phyloP scores from a whole-genome alignment of 2,797 vertebrate genomes.

The Notolabrus celidotus region DNA sequence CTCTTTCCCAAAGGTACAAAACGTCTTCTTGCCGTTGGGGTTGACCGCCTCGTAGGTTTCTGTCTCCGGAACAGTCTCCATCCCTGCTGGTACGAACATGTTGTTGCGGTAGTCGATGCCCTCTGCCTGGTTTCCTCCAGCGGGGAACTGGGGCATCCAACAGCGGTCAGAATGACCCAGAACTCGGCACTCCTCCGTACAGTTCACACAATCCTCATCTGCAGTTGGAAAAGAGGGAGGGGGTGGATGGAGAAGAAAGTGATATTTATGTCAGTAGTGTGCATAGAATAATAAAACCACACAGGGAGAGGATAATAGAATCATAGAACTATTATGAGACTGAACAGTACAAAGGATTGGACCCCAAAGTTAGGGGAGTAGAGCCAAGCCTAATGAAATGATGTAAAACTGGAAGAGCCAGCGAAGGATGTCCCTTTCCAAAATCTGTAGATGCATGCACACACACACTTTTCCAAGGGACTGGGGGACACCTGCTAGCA shows the following conservation, averaged over 20 bases:
- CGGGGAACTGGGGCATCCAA: conserved; percentile 99
- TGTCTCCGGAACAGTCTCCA: conserved; percentile 93
- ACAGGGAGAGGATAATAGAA: conserved; percentile 33
- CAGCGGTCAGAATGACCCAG: conserved; percentile 99
- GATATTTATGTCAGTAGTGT: conserved; percentile 37
- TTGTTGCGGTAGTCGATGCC: conserved; percentile 99
- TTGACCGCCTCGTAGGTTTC: conserved; percentile 97
- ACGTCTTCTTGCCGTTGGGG: conserved; percentile 98
- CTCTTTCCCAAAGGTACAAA: conserved; percentile 99
- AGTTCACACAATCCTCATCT: conserved; percentile 99
- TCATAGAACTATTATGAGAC: conserved; percentile 44
- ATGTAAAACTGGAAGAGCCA: conserved; percentile 32
- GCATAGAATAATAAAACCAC: conserved; percentile 36
- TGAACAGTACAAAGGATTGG: conserved; percentile 48
- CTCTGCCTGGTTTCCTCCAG: conserved; percentile 93
- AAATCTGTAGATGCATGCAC: conserved; percentile 30
- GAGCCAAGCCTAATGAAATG: conserved; percentile 47
- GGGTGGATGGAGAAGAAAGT: conserved; percentile 41
- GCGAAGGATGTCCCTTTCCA: conserved; percentile 45
- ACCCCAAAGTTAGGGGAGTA: conserved; percentile 30
- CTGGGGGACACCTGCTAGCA: conserved; percentile 86
- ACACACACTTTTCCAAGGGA: conserved; percentile 76
- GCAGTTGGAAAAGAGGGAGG: conserved; percentile 56
- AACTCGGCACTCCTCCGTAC: conserved; percentile 98
- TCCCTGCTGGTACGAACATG: conserved; percentile 95